These are phyloP conservation scores for Tinea semifulvella DNA, from an alignment of 2,888 invertebrate genomes.

Conservation along the genomic window DNA sequence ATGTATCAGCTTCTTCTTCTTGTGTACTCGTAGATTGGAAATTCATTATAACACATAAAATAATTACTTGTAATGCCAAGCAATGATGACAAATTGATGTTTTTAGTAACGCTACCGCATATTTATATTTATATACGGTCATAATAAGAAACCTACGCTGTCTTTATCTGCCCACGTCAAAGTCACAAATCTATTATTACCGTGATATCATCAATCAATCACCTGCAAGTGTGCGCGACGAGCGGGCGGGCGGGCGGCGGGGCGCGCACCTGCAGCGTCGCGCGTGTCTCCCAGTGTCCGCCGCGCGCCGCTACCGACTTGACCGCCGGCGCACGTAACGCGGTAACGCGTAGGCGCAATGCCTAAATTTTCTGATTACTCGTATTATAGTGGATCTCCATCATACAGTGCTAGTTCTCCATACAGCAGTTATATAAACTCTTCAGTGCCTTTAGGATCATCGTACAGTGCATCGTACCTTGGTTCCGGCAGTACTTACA, in stretches of 20 bases:
- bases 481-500: constrained; percentile 55
- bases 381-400: constrained; percentile 59
- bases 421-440: constrained; percentile 51
- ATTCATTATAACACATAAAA: too few species aligned
- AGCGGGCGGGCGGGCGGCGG: constrained; percentile 24
- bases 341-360: constrained; percentile 39
- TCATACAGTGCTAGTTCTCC: constrained; percentile 56
- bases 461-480: constrained; percentile 61
- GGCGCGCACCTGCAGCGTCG: constrained; percentile 28
- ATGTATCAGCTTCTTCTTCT: too few species aligned
- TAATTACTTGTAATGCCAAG: background rate
- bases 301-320: constrained; percentile 35
- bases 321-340: constrained; percentile 29
- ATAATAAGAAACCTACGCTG: background rate
- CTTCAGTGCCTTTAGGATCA: constrained; percentile 41
- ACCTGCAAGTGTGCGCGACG: constrained; percentile 34
- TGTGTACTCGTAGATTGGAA: too few species aligned
- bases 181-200: constrained; percentile 39
- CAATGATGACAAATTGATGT: background rate
- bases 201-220: constrained; percentile 54
- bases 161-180: constrained; percentile 12
- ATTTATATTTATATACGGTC: background rate
- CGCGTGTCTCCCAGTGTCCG: constrained; percentile 14
- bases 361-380: constrained; percentile 76
- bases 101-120: background rate